Conservation (phyloP, 2,113 vertebrate species). For the Vidua chalybeata region DNA sequence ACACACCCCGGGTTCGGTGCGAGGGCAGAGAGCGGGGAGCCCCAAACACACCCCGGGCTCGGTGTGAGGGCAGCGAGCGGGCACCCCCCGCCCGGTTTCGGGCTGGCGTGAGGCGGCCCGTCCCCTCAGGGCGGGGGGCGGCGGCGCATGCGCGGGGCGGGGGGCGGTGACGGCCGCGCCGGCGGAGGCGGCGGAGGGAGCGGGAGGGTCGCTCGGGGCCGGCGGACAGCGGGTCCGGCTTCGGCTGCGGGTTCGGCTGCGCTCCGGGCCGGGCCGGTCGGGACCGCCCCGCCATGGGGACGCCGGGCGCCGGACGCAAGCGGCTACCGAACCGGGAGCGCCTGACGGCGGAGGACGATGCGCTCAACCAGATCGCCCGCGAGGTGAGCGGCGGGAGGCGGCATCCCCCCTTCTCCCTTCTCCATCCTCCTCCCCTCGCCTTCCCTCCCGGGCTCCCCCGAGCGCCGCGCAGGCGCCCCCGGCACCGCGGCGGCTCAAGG, state of each 20-base stretch:
- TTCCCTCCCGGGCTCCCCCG: neutral
- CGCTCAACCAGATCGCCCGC: conserved; percentile 87
- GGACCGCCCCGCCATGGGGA: conserved; percentile 79
- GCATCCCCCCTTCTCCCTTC: neutral
- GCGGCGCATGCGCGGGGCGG: neutral
- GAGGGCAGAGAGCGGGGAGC: no score
- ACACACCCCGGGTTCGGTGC: accelerated
- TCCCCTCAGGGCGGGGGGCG: neutral
- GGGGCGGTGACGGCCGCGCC: neutral
- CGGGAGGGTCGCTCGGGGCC: neutral
- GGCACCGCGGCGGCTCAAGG: neutral
- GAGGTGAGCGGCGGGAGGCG: conserved; percentile 78
- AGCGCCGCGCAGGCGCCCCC: conserved; percentile 2
- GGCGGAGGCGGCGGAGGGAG: neutral
- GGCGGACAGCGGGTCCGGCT: no score
- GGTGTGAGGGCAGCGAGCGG: accelerated
- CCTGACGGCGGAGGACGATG: conserved; percentile 89
- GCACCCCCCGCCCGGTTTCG: neutral
- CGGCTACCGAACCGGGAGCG: conserved; percentile 86
- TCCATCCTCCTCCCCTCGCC: neutral
- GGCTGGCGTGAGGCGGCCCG: neutral
- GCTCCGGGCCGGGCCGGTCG: neutral
- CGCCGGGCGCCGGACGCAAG: conserved; percentile 86
- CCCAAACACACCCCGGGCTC: no score
- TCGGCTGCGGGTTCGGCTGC: neutral